phyloP scores from a whole-genome alignment of 2,888 invertebrate species.

The Sesamia inferens region DNA sequence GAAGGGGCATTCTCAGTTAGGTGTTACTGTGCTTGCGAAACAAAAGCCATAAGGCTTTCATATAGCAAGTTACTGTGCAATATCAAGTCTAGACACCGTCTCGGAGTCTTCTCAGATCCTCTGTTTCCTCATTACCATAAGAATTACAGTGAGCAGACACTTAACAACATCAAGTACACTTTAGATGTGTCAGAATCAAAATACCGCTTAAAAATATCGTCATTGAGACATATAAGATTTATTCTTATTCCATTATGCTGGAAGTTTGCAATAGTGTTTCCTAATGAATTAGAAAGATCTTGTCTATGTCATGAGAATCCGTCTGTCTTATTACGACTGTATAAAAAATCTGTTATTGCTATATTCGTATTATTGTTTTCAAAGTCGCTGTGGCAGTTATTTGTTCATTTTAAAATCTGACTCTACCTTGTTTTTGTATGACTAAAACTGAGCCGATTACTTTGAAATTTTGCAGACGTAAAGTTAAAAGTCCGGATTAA shows the following conservation, averaged over 20 bases:
- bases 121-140: slow-evolving; percentile 37
- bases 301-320: no score
- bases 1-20: slow-evolving; percentile 6
- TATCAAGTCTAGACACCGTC: not conserved
- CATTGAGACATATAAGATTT: not conserved
- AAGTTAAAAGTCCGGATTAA: no score
- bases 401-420: not conserved
- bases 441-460: no score
- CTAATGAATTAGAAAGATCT: not conserved
- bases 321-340: not conserved
- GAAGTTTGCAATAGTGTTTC: not conserved
- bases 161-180: not conserved
- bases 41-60: not conserved
- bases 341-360: no score
- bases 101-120: slow-evolving; percentile 13
- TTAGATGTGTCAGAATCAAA: not conserved
- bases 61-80: slow-evolving; percentile 2
- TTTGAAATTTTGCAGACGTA: no score
- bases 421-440: not conserved
- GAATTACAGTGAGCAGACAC: slow-evolving; percentile 5
- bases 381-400: not conserved
- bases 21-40: not conserved
- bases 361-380: not conserved
- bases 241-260: not conserved
- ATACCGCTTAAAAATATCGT: not conserved